Evolutionary conservation across 2,888 invertebrate species (phyloP), one percentile per base, ranked within the genome.

Genomic region (Drosophila helvetica): DNA sequence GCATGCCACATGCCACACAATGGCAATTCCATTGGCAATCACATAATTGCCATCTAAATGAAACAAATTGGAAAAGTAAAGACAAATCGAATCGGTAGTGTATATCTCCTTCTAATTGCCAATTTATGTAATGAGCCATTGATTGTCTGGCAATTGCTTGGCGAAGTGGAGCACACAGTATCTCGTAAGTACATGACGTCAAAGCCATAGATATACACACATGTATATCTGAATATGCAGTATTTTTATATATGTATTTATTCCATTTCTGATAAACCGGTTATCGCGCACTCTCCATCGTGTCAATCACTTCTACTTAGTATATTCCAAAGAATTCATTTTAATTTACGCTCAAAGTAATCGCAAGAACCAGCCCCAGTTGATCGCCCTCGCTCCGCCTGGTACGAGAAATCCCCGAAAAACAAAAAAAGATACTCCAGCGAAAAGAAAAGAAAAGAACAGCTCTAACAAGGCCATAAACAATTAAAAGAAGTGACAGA

Each of bases 311-410:
- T 7, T 38, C 38, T 38, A 58, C 55, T 72, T 53, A 51, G 65
- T 56, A 47, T 47, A 69, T 69, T 72, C 27, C 55, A 66, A 64
- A 74, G 56, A 66, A 59, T 71, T 65, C 38, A 43, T 66, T 67
- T 75, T 65, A 75, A 68, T 75, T 85, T 57, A 66, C 69, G 65
- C 64, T 50, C 56, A 71, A 75, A 71, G 68, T 75, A 70, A 79
- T 75, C 79, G 64, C 53, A 79, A 71, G 66, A 71, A 25, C 68
- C 53, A 64, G 70, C 30, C 79, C 78, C 75, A 88, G 90, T 90
- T 88, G 83, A 89, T 82, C 89, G 88, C 88, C 90, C 89, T 87
- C 81, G 70, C 77, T 71, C 75, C 61, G 77, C 65, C 79, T 89
- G 87, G 88, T 87, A 87, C 82, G 64, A 75, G 58, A 71, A 80